phyloP scores from a whole-genome alignment of 1,140 invertebrate species.

The Marisa cornuarietis region DNA sequence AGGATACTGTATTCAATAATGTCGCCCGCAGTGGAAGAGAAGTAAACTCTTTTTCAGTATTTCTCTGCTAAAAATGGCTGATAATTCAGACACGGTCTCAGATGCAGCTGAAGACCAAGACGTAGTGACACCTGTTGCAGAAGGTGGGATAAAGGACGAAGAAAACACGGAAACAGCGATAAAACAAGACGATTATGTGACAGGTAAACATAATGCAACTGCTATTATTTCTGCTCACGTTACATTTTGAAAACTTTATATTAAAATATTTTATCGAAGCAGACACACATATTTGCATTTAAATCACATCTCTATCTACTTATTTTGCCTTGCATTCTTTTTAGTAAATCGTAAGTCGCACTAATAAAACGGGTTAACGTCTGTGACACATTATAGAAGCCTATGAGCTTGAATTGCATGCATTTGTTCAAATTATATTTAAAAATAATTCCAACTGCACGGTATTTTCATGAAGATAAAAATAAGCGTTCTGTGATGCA shows the following conservation, averaged over 20 bases:
- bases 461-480: no score
- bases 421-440: no score
- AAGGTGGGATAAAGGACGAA: neutral
- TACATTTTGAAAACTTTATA: no score
- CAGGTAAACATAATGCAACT: neutral
- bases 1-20: neutral
- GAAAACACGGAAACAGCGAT: constrained; percentile 10
- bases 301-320: neutral
- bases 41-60: neutral
- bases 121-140: neutral
- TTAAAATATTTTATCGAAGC: no score
- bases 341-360: neutral
- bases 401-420: no score
- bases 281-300: neutral
- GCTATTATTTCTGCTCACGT: neutral
- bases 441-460: no score
- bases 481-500: no score
- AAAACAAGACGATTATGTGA: neutral
- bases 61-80: neutral
- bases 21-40: neutral
- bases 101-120: neutral
- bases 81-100: neutral
- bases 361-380: no score
- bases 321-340: neutral
- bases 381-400: no score